phyloP scores from a whole-genome alignment of 2,888 invertebrate species.

The Rotaria socialis region DNA sequence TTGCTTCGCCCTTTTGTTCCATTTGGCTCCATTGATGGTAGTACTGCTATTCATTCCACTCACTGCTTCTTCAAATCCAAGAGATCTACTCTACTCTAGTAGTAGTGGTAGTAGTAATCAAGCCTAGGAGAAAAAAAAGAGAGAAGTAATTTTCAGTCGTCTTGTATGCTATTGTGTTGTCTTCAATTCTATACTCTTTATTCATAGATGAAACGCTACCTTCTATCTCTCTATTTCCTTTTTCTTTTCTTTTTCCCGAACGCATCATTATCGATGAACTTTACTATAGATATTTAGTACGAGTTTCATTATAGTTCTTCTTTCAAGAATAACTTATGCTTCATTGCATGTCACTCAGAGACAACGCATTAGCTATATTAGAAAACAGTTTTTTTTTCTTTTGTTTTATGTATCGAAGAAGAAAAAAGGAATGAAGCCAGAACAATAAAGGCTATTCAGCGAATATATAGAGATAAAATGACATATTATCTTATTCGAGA shows the following conservation, averaged over 20 bases:
- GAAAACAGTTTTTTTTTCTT: not conserved
- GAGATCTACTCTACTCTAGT: not conserved
- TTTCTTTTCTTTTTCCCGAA: not conserved
- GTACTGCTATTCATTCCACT: conserved; percentile 2
- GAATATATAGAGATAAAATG: not conserved
- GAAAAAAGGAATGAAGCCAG: not conserved
- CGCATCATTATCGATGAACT: conserved; percentile 14
- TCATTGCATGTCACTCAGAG: not conserved
- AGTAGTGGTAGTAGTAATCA: not conserved
- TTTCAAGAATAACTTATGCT: not conserved
- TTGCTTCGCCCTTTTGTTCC: not conserved
- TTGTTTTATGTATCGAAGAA: not conserved
- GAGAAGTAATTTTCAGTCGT: not conserved
- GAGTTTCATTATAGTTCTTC: not conserved
- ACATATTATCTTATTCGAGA: not conserved
- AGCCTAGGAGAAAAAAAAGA: not conserved
- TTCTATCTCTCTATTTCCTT: not conserved
- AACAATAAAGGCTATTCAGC: not conserved
- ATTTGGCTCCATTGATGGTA: not conserved
- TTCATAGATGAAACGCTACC: not conserved
- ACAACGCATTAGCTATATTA: not conserved
- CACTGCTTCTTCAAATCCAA: not conserved
- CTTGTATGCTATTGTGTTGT: not conserved
- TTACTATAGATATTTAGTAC: not conserved
- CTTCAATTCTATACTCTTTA: not conserved